phyloP scores from a whole-genome alignment of 2,113 vertebrate genomes.

The Alligator mississippiensis region DNA sequence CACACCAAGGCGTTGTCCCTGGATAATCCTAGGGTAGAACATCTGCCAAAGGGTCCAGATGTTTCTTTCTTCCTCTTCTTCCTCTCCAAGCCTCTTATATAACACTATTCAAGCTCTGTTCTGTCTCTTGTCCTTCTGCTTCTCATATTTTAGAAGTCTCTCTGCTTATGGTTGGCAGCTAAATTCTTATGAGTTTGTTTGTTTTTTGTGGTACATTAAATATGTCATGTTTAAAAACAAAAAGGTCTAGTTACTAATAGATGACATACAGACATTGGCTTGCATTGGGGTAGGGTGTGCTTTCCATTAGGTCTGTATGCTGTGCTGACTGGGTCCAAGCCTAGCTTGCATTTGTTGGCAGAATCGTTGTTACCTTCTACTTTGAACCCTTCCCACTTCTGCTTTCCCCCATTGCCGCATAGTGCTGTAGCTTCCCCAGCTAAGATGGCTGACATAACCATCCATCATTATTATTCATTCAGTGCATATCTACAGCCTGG shows the following conservation, averaged over 20 bases:
- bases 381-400: not conserved
- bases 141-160: not conserved
- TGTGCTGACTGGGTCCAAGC: not conserved
- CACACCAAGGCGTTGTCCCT: not conserved
- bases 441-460: not conserved
- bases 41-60: not conserved
- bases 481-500: not conserved
- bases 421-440: not conserved
- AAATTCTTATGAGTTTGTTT: not conserved
- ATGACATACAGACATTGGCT: not conserved
- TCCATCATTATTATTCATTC: slow-evolving; percentile 6
- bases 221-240: not conserved
- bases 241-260: not conserved
- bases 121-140: not conserved
- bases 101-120: not conserved
- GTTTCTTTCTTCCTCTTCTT: not conserved
- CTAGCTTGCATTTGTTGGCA: not conserved
- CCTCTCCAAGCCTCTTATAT: not conserved
- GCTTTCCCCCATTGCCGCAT: not conserved
- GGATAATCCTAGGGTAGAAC: not conserved
- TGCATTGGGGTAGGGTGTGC: not conserved
- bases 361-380: slow-evolving; percentile 25
- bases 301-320: not conserved
- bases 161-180: not conserved
- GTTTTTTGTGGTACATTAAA: not conserved